phyloP scores from a whole-genome alignment of 2,113 vertebrate species.

The Macaca fascicularis region DNA sequence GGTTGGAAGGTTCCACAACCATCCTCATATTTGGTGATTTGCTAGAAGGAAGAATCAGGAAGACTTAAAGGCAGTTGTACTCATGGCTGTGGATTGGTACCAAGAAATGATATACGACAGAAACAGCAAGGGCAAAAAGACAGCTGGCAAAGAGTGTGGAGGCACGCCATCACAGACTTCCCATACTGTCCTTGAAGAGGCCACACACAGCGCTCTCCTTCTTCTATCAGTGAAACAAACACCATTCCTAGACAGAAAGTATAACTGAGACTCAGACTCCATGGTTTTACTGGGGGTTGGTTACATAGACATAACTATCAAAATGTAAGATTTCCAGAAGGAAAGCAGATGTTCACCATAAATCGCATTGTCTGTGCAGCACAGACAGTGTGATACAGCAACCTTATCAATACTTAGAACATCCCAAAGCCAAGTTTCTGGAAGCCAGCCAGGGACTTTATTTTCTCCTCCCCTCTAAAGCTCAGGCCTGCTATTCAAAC shows the following conservation, averaged over 20 bases:
- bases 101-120: not conserved
- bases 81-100: not conserved
- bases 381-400: not conserved
- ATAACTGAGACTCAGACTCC: not conserved
- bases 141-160: not conserved
- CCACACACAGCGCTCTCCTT: accelerated
- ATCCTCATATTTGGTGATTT: not conserved
- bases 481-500: not conserved
- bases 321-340: not conserved
- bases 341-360: not conserved
- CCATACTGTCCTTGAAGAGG: not conserved
- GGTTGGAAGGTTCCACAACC: not conserved
- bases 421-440: not conserved
- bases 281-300: not conserved
- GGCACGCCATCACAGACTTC: not conserved
- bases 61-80: not conserved
- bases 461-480: not conserved
- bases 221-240: no score
- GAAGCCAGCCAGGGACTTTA: not conserved
- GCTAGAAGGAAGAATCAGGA: not conserved
- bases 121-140: not conserved
- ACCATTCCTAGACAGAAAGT: not conserved
- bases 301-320: not conserved
- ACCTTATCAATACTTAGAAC: not conserved
- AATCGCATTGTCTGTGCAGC: not conserved